phyloP scores from a whole-genome alignment of 1,140 invertebrate genomes.

The Dendrolimus kikuchii region DNA sequence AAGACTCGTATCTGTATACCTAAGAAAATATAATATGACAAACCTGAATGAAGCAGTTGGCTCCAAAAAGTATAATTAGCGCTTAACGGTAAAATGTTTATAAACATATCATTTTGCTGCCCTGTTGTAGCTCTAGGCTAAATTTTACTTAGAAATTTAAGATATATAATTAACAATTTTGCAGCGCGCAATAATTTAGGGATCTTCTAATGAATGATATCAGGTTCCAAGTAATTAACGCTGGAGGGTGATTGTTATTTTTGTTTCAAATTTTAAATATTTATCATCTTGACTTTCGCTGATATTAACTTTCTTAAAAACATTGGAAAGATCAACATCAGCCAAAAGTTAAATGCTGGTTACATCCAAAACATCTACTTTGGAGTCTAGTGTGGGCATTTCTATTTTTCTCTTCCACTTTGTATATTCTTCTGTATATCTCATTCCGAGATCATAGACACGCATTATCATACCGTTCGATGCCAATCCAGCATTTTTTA shows the following conservation, averaged over 20 bases:
- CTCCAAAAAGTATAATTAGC: constrained; percentile 47
- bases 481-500: no score
- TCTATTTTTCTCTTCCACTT: no score
- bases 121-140: constrained; percentile 47
- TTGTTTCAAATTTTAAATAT: constrained; percentile 47
- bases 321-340: no score
- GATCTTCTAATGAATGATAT: constrained; percentile 68
- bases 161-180: constrained; percentile 72
- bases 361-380: no score
- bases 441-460: no score
- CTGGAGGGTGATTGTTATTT: constrained; percentile 53
- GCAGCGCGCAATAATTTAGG: constrained; percentile 65
- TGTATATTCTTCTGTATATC: no score
- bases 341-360: no score
- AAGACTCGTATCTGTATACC: no score
- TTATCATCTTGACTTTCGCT: not conserved
- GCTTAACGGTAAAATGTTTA: constrained; percentile 66
- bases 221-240: constrained; percentile 64
- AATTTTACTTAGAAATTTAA: constrained; percentile 71
- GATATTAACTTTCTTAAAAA: no score
- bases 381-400: no score
- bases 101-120: constrained; percentile 70
- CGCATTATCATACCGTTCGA: no score
- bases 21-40: no score
- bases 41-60: not conserved